A percentile compares a stretch with the other conserved stretches of the same genome.
Conservation (phyloP, 2,797 vertebrate genomes). For the Lepilemur septentrionalis region DNA sequence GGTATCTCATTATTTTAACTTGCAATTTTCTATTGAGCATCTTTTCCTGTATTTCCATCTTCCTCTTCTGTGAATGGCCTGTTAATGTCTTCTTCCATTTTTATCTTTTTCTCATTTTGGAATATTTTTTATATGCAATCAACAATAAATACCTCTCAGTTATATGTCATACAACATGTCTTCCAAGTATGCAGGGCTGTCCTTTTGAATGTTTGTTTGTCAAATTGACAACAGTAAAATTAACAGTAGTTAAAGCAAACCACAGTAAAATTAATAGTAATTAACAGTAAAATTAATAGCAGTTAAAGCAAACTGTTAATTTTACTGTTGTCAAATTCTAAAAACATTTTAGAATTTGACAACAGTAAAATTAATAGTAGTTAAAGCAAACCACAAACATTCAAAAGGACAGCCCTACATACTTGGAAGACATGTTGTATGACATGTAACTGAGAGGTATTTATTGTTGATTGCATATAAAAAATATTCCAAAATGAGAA, state of each 20-base stretch:
- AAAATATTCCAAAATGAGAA: constrained; percentile 14
- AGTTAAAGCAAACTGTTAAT: too few relatives aligned
- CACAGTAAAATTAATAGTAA: too few relatives aligned
- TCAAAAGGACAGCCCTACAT: not conserved
- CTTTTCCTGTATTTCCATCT: not conserved
- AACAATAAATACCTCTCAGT: not conserved
- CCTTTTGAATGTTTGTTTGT: not conserved
- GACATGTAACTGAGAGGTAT: not conserved
- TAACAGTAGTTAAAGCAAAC: too few relatives aligned
- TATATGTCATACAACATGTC: not conserved
- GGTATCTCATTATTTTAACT: not conserved
- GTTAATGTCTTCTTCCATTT: not conserved
- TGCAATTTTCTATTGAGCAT: not conserved
- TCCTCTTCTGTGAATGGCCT: not conserved
- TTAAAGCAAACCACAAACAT: not conserved
- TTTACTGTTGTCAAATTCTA: too few relatives aligned
- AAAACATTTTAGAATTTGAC: too few relatives aligned
- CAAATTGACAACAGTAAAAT: too few relatives aligned
- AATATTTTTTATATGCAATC: not conserved
- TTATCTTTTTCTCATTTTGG: not conserved
- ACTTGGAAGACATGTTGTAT: not conserved
- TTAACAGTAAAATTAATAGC: too few relatives aligned
- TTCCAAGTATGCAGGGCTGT: not conserved
- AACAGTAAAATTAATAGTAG: not conserved
- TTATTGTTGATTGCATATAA: not conserved